Evolutionary conservation across 2,113 vertebrate genomes (phyloP), one percentile per base, ranked within the genome.

Genomic region (Xiphophorus couchianus): DNA sequence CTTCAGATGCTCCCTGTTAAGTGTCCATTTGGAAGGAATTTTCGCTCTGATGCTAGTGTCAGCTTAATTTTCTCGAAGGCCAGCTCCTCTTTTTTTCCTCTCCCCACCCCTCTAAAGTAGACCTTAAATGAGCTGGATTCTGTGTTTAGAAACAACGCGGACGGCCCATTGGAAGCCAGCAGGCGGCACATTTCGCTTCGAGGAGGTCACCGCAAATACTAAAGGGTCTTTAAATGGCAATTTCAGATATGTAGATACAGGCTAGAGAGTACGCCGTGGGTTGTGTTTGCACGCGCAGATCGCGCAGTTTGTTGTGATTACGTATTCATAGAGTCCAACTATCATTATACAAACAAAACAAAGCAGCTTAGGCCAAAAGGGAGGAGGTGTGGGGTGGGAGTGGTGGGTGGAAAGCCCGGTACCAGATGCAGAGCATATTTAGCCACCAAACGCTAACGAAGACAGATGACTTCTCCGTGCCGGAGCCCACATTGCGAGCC

Each of bases 381-480:
- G 51, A 10, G 35, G 35, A 12, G 35, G 35, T 3, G 35, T 3
- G 35, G 35, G 35, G 2, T 37, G 6, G 31, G 31, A 33, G 68
- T 33, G 42, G 42, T 12, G 44, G 44, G 25, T 74, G 76, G 81
- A 84, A 76, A 85, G 70, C 83, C 84, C 78, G 76, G 74, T 77
- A 89, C 88, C 92, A 93, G 91, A 93, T 94, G 91, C 86, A 86
- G 86, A 90, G 93, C 88, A 93, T 93, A 91, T 93, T 93, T 94
- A 93, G 90, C 90, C 81, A 37, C 73, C 82, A 48, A 90, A 83
- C 84, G 84, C 84, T 94, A 93, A 93, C 88, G 74, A 94, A 93
- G 93, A 94, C 90, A 80, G 89, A 94, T 93, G 91, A 93, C 91
- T 90, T 84, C 75, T 86, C 82, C 81, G 62, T 30, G 60, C 78